Evolutionary conservation across 2,797 vertebrate species (phyloP).

Genomic region (Danio albolineatus): DNA sequence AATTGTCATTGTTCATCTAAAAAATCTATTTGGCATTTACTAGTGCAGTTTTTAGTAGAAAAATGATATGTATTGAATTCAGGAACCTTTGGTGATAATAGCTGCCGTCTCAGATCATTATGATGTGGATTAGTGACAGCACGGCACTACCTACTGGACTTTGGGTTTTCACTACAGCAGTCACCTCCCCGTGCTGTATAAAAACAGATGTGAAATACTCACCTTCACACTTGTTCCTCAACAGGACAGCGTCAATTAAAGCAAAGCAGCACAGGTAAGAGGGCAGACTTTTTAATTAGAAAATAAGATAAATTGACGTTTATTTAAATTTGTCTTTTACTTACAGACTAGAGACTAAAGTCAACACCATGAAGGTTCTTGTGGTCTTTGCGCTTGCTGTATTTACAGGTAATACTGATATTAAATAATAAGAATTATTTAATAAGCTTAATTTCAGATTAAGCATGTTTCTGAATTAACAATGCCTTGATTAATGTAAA

Average conservation of each 20-base stretch:
- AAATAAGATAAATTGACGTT: not conserved
- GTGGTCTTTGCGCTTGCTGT: constrained; percentile 50
- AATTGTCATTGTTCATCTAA: not conserved
- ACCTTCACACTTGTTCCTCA: constrained; percentile 4
- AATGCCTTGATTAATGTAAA: no score
- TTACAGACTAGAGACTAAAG: not conserved
- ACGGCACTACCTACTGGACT: constrained; percentile 60
- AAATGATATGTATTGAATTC: not conserved
- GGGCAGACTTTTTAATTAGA: not conserved
- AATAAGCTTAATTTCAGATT: no score
- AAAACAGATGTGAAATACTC: constrained; percentile 1
- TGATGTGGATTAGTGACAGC: constrained; percentile 59
- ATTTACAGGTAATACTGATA: constrained; percentile 46
- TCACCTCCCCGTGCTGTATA: constrained; percentile 47
- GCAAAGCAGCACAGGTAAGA: constrained; percentile 35
- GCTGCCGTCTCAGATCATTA: constrained; percentile 15
- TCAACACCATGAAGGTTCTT: constrained; percentile 54
- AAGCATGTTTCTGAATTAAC: no score
- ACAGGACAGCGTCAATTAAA: constrained; percentile 12
- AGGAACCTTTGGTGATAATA: constrained; percentile 13
- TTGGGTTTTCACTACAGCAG: constrained; percentile 53
- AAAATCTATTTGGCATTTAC: not conserved
- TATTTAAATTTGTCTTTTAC: not conserved
- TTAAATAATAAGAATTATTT: not conserved
- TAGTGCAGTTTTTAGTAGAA: not conserved